Evolutionary conservation across 2,797 vertebrate genomes (phyloP).

Genomic region (Gymnocypris eckloni): DNA sequence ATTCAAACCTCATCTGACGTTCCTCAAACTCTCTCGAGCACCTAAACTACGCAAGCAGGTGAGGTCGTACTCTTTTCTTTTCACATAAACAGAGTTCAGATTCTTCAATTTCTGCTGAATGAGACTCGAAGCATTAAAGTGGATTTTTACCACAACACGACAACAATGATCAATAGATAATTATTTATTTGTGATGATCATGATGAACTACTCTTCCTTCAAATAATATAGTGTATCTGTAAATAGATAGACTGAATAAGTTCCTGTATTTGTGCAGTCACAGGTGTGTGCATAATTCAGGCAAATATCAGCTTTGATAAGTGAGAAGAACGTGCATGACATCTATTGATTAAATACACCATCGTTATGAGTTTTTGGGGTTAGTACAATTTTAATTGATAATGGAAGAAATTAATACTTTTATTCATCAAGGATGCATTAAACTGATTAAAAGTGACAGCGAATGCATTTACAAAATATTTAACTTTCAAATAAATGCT

Average conservation of each 20-base stretch:
- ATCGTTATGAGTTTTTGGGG: background rate
- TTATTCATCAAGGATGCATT: background rate
- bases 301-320: background rate
- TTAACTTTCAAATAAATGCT: too few relatives aligned
- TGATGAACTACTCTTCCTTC: background rate
- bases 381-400: background rate
- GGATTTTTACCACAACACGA: background rate
- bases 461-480: background rate
- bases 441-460: background rate
- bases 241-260: background rate
- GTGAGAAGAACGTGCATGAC: background rate
- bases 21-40: slow-evolving; percentile 93
- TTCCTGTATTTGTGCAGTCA: background rate
- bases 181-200: background rate
- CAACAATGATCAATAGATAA: background rate
- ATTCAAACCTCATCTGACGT: slow-evolving; percentile 94
- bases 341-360: background rate
- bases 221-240: background rate
- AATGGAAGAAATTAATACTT: background rate
- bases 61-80: background rate
- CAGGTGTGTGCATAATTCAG: background rate
- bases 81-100: too few relatives aligned
- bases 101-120: background rate
- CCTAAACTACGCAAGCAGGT: slow-evolving; percentile 86
- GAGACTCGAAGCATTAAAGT: background rate